Evolutionary conservation across 2,113 vertebrate species (phyloP).

Genomic region (Etia nguti): DNA sequence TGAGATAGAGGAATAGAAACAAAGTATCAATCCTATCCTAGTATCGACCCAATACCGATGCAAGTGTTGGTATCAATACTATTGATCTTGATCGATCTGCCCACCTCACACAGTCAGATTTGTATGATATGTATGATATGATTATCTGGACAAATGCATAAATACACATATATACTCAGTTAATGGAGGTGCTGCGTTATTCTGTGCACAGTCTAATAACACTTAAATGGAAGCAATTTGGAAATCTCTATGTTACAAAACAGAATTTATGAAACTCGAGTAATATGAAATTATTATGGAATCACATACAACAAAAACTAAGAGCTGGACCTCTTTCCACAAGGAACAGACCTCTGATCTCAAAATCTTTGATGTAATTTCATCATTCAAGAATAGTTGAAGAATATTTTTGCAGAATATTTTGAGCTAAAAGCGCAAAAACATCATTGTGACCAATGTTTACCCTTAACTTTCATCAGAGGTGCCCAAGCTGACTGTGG

Average conservation of each 20-base stretch:
- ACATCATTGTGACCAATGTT: neutral
- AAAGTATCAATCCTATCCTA: neutral
- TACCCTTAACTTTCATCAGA: neutral
- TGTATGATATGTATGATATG: neutral
- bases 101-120: neutral
- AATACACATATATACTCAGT: neutral
- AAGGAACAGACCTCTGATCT: neutral
- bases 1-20: neutral
- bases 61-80: neutral
- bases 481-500: neutral
- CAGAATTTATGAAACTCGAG: neutral
- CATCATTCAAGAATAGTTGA: neutral
- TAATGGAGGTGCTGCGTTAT: neutral
- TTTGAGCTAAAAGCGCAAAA: neutral
- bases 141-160: neutral
- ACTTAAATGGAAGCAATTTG: neutral
- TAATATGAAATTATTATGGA: neutral
- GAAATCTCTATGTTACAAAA: neutral
- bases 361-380: neutral
- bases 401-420: neutral
- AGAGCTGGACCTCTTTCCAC: neutral
- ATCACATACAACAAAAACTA: neutral
- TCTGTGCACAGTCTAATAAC: neutral
- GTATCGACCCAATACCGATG: neutral
- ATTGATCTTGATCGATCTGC: neutral